Conservation (phyloP, 2,113 vertebrate species). For the Pungitius pungitius region DNA sequence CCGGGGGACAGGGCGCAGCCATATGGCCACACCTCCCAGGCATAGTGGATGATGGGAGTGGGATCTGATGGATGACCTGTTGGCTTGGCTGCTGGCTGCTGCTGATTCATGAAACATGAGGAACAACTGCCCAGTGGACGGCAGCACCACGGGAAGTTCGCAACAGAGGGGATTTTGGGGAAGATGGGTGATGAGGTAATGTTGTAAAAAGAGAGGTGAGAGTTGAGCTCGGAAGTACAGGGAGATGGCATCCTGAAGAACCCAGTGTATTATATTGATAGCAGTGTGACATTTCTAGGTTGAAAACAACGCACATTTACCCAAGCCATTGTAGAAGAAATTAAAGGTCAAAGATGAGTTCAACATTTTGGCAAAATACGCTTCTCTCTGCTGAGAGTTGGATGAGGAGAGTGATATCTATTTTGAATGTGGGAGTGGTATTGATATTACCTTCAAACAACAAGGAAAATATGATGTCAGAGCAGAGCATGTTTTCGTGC, state of each 20-base stretch:
- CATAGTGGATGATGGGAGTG: conserved; percentile 56
- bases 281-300: not conserved
- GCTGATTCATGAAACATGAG: conserved; percentile 56
- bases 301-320: conserved; percentile 6
- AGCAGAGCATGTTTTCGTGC: conserved; percentile 13
- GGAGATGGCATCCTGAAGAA: conserved; percentile 20
- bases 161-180: conserved; percentile 31
- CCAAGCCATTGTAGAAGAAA: not conserved
- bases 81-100: conserved; percentile 62
- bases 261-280: not conserved
- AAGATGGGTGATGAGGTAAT: conserved; percentile 42
- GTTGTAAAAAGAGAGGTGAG: conserved; percentile 28
- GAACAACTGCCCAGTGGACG: conserved; percentile 59
- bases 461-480: not conserved
- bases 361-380: not conserved
- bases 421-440: not conserved
- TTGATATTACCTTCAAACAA: not conserved
- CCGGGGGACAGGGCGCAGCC: conserved; percentile 54
- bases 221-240: conserved; percentile 21
- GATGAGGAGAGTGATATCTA: not conserved
- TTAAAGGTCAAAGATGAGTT: not conserved
- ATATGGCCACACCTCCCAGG: conserved; percentile 67
- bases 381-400: not conserved
- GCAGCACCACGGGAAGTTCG: conserved; percentile 48
- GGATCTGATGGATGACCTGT: conserved; percentile 72